A percentile compares a stretch with the other conserved stretches of the same genome.
Evolutionary conservation across 2,797 vertebrate species (phyloP).

Genomic region (Malurus splendens): DNA sequence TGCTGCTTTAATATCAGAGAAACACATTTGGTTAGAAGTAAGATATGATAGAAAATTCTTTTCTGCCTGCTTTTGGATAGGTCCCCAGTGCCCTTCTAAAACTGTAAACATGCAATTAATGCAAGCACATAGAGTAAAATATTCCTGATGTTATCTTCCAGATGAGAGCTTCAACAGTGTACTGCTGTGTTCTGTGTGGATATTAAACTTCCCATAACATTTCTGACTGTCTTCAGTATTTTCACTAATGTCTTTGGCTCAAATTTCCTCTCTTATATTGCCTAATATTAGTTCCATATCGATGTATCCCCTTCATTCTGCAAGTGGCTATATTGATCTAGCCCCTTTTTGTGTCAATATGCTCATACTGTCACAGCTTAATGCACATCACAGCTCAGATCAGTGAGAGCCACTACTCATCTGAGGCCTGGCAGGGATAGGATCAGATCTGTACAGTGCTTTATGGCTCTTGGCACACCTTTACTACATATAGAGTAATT

Average conservation of each 20-base stretch:
- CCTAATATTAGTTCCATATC: not conserved
- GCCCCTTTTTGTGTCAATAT: not conserved
- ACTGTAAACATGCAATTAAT: slow-evolving; percentile 31
- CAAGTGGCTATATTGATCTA: not conserved
- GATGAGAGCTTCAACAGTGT: not conserved
- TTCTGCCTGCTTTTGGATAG: slow-evolving; percentile 3
- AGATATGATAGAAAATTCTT: not conserved
- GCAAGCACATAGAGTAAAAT: slow-evolving; percentile 8
- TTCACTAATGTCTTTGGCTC: not conserved
- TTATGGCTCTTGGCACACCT: not conserved
- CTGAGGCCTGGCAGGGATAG: not conserved
- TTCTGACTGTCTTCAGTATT: not conserved
- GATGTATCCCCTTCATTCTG: not conserved
- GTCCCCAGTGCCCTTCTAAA: not conserved
- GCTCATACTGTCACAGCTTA: not conserved
- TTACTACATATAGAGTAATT: not conserved
- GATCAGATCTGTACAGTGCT: not conserved
- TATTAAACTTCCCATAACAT: not conserved
- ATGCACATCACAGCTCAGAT: not conserved
- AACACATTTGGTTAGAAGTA: not conserved
- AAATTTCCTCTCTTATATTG: not conserved
- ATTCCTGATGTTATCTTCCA: not conserved
- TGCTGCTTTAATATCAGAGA: slow-evolving; percentile 1
- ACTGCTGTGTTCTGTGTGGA: not conserved
- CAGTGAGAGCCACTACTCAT: not conserved